Base-by-base conservation (phyloP, 2,797 vertebrate genomes). In the Lutjanus argentimaculatus region DNA sequence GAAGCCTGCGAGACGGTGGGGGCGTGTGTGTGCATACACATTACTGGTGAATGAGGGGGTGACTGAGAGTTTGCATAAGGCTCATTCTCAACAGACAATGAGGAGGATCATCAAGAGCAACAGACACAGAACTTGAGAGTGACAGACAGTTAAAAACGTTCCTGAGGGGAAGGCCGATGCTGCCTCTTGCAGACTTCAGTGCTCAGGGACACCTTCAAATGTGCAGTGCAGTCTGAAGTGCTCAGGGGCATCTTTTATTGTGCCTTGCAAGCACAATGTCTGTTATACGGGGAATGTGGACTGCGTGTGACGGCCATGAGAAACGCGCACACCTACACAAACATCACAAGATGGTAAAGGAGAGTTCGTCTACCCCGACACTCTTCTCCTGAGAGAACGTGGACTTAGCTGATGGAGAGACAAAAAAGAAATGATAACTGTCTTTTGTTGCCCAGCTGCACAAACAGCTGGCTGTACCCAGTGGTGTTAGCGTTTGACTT, bases 71-170 rank as follows among this genome's bases (percentile, higher is more conserved):
- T 52, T 43, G 15, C 45, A 43, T 58, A 19, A 25, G 40, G 14
- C 25, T 67, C 36, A 14, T 62, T 77, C 64, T 82, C 25, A 11
- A 45, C n/a, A n/a, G 14, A 58, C 66, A 83, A 79, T 68, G 69
- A 40, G 52, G 73, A 43, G 11, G 40, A 55, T 67, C 49, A 43
- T 79, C n/a, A 74, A 53, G 42, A 58, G 51, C 13, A 3, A 30
- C 36, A 58, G 22, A 62, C 12, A 22, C 9, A 13, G 43, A 66
- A 75, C 6, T 13, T 59, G 40, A 72, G 30, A 6, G 42, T 8
- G 57, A 78, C 3, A 56, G 69, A 48, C 3, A 15, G 30, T 25
- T 40, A n/a, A 19, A 21, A 53, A 30, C 7, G 36, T 56, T 64
- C 30, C 17, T 10, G 22, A 12, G 13, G 51, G 17, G 40, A 48